phyloP scores from a whole-genome alignment of 2,113 vertebrate genomes.

The Perca flavescens region DNA sequence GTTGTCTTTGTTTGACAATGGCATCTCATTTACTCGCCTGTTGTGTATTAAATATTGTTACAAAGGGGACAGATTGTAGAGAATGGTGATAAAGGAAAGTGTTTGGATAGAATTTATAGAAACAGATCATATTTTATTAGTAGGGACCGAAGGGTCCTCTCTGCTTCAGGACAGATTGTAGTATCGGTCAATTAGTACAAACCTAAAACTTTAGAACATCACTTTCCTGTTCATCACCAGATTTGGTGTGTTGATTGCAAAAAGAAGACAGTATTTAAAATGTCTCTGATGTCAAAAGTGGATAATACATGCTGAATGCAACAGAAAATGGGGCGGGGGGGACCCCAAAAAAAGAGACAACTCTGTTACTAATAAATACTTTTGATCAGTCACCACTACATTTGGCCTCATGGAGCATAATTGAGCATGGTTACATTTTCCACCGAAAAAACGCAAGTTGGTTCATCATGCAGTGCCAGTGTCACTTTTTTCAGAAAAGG shows the following conservation, averaged over 20 bases:
- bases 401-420: background rate
- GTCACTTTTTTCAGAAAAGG: constrained; percentile 15
- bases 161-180: background rate
- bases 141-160: background rate
- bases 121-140: background rate
- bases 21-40: background rate
- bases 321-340: background rate
- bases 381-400: background rate
- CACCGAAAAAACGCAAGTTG: constrained; percentile 12
- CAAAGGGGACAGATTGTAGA: background rate
- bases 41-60: background rate
- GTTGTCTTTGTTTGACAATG: background rate
- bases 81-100: background rate
- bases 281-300: background rate
- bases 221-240: background rate
- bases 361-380: background rate
- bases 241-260: background rate
- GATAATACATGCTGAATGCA: background rate
- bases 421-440: constrained; percentile 17
- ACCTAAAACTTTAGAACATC: background rate
- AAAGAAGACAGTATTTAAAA: no score
- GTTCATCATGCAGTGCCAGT: constrained; percentile 6
- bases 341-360: background rate
- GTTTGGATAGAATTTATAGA: background rate
- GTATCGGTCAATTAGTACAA: background rate